Evolutionary conservation across 2,797 vertebrate genomes (phyloP), one percentile per base, ranked within the genome.

Genomic region (Ceyx erithaca): DNA sequence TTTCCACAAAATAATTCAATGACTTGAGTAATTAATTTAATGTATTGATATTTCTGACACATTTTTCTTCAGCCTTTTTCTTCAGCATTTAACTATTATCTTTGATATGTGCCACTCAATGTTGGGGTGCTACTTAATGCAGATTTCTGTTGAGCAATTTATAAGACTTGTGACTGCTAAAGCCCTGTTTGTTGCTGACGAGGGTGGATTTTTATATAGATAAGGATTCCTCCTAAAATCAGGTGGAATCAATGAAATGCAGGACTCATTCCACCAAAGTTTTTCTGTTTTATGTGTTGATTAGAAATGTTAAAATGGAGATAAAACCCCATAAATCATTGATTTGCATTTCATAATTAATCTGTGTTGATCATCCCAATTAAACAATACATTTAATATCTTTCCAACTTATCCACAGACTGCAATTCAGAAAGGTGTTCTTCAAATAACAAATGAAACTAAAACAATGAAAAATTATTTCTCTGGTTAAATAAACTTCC

Each of bases 161-260:
- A 4, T 67, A 77, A 67, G 49, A 64, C 71, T 7, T 2, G 3
- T 62, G 41, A 46, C 49, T 45, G 8, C 23, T 75, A 46, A 83
- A 75, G 25, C 2, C 7, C 18, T 54, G 2, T 40, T 85, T 61
- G 21, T 55, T 0, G 0, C 33, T 70, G 48, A 48, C 11, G n/a
- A 25, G 33, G 3, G 12, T 54, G 23, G 31, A 40, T 87, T 92
- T 62, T 31, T 66, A 1, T 58, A 6, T 23, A 31, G 23, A 35
- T 21, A 28, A 25, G 25, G 17, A 59, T 78, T 83, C 26, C 30
- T 71, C 14, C n/a, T 79, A 22, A 51, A 81, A 62, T 81, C 9
- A n/a, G 1, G 25, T 37, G 49, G 12, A 51, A 40, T 3, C 0
- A 3, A 4, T 2, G 2, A 5, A 21, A 57, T 72, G 20, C 52